Conservation (phyloP, 2,113 vertebrate genomes). For the Osmerus mordax region DNA sequence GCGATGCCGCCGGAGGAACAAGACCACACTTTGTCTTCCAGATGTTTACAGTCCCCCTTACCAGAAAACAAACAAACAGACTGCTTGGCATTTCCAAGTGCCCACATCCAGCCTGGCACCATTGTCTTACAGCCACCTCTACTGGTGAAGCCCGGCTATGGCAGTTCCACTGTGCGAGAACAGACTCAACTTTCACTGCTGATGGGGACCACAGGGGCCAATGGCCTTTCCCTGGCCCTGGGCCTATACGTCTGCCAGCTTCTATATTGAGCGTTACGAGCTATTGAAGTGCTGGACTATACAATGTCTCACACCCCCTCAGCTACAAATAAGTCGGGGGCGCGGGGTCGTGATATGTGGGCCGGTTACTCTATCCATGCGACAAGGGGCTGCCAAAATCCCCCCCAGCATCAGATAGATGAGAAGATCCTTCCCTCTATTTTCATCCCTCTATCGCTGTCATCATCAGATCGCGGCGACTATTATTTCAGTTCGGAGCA, state of each 20-base stretch:
- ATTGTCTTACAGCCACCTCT: conserved; percentile 61
- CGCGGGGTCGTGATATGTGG: conserved; percentile 63
- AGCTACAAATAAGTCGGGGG: conserved; percentile 70
- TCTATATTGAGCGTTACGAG: conserved; percentile 72
- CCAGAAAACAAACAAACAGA: conserved; percentile 28
- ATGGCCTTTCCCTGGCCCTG: conserved; percentile 39
- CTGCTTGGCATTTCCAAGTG: neutral
- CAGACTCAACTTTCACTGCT: conserved; percentile 42
- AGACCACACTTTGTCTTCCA: too few relatives aligned
- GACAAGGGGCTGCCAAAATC: conserved; percentile 54
- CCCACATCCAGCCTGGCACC: conserved; percentile 9
- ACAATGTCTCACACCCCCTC: conserved; percentile 72
- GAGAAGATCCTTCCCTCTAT: conserved; percentile 59
- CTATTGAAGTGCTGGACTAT: conserved; percentile 72
- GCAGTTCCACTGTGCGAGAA: conserved; percentile 29
- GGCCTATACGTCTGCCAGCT: conserved; percentile 53
- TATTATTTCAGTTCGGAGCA: conserved; percentile 69
- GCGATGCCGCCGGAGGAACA: too few relatives aligned
- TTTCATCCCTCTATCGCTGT: conserved; percentile 60
- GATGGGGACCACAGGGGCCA: conserved; percentile 28
- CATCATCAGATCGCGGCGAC: conserved; percentile 59
- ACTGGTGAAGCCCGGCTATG: conserved; percentile 47
- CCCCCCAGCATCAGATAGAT: conserved; percentile 55
- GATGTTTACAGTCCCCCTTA: neutral
- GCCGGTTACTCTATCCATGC: conserved; percentile 68